phyloP scores from a whole-genome alignment of 2,888 invertebrate genomes.

The Odontothrips loti region DNA sequence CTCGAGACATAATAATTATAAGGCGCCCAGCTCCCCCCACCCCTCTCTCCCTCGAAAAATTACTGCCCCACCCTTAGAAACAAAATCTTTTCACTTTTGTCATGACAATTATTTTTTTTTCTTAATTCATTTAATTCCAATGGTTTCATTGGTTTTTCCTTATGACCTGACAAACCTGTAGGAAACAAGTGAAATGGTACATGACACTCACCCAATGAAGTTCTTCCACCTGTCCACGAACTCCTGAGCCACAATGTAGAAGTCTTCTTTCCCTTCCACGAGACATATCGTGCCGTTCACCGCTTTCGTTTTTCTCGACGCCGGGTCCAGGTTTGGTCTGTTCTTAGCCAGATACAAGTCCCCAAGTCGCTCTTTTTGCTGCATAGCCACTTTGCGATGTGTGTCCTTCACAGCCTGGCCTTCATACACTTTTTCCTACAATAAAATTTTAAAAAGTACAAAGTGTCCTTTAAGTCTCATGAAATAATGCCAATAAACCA shows the following conservation, averaged over 20 bases:
- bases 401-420: constrained; percentile 39
- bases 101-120: too few relatives aligned
- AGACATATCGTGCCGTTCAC: constrained; percentile 19
- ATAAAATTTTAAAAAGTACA: too few relatives aligned
- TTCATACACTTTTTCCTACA: constrained; percentile 38
- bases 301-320: neutral
- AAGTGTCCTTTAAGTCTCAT: too few relatives aligned
- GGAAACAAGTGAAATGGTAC: too few relatives aligned
- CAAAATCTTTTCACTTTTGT: too few relatives aligned
- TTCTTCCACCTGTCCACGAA: constrained; percentile 48
- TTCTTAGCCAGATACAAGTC: constrained; percentile 46
- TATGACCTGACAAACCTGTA: too few relatives aligned
- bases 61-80: too few relatives aligned
- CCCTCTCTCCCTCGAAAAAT: too few relatives aligned
- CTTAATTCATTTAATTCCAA: too few relatives aligned
- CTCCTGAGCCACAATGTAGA: constrained; percentile 42
- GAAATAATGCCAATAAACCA: neutral
- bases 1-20: too few relatives aligned
- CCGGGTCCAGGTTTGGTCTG: constrained; percentile 36
- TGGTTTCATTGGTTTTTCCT: too few relatives aligned
- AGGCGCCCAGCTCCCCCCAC: too few relatives aligned
- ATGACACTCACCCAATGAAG: constrained; percentile 46
- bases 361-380: constrained; percentile 45
- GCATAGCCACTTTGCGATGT: constrained; percentile 40
- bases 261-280: constrained; percentile 35